Percentiles rank a stretch among this genome's conserved stretches.
Evolutionary conservation across 2,888 invertebrate species (phyloP).

Genomic region (Andrena haemorrhoa): DNA sequence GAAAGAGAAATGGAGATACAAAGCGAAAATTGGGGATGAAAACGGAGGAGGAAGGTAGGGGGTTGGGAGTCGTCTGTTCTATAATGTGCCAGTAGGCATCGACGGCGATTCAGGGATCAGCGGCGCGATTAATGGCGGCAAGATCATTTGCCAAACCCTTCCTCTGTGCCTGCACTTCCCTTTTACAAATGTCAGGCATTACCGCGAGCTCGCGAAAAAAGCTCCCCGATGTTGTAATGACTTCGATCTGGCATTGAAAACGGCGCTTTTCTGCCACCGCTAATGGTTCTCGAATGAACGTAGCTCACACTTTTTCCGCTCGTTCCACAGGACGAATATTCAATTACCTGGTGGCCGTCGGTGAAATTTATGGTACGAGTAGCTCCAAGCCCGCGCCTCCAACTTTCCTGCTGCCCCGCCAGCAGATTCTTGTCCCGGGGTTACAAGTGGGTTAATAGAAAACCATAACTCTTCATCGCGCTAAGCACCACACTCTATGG

Average conservation of each 20-base stretch:
- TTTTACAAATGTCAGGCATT: conserved; percentile 54
- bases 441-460: conserved; percentile 63
- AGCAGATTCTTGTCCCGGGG: conserved; percentile 36
- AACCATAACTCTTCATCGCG: conserved; percentile 60
- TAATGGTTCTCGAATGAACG: conserved; percentile 49
- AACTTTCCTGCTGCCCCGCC: conserved; percentile 22
- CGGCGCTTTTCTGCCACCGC: conserved; percentile 26
- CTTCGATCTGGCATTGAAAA: conserved; percentile 34
- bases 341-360: neutral
- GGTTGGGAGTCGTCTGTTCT: conserved; percentile 45
- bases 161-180: conserved; percentile 26
- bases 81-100: conserved; percentile 59
- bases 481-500: conserved; percentile 7
- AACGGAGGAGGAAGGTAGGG: neutral
- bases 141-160: conserved; percentile 63
- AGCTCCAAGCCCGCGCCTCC: neutral
- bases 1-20: conserved; percentile 4
- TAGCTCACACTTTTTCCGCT: neutral
- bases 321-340: neutral
- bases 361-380: conserved; percentile 2
- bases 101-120: conserved; percentile 65
- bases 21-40: conserved; percentile 3
- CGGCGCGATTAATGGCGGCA: conserved; percentile 71
- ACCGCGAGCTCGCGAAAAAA: conserved; percentile 21
- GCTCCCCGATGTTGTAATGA: conserved; percentile 36